A percentile compares a stretch with the other conserved stretches of the same genome.
Conservation (phyloP, 2,797 vertebrate species). For the Monodelphis domestica region DNA sequence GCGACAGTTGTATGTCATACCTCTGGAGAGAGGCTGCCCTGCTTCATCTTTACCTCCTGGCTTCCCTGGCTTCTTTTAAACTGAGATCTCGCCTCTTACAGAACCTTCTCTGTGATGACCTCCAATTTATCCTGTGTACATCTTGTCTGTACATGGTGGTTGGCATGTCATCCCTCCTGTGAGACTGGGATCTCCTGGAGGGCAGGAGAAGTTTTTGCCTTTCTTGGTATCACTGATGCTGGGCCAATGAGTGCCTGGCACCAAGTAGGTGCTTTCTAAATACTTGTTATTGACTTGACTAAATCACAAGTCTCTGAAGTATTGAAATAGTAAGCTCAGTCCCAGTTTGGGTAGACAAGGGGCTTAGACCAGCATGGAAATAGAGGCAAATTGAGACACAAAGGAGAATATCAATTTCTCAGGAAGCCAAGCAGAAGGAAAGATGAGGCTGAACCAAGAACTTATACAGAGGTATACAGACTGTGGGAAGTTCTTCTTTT, state of each 20-base stretch:
- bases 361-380: background rate
- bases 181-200: background rate
- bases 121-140: background rate
- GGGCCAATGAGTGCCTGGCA: background rate
- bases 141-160: background rate
- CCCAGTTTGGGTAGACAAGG: background rate
- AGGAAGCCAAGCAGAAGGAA: background rate
- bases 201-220: background rate
- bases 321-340: background rate
- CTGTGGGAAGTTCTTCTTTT: background rate
- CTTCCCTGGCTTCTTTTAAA: background rate
- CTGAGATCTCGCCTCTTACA: background rate
- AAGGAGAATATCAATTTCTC: background rate
- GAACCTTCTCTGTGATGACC: background rate
- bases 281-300: background rate
- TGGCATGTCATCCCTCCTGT: background rate
- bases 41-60: background rate
- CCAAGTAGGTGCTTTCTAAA: background rate
- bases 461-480: background rate
- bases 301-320: background rate
- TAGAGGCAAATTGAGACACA: background rate
- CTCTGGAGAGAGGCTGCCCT: background rate
- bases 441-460: background rate
- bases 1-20: background rate
- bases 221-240: background rate